These are phyloP conservation scores for Phoxinus phoxinus DNA, from an alignment of 2,113 vertebrate species.

Conservation along the genomic window DNA sequence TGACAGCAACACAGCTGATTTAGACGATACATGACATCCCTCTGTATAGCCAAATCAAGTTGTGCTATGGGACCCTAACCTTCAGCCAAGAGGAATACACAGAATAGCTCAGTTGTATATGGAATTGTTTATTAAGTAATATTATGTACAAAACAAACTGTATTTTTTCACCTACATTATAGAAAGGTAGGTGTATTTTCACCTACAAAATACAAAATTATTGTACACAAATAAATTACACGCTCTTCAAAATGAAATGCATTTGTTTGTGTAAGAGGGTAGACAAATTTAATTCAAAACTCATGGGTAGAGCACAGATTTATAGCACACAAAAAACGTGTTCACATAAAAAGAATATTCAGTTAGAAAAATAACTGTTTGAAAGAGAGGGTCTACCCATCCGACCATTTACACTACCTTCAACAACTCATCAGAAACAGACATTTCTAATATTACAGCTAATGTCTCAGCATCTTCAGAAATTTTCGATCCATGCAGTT, in stretches of 20 bases:
- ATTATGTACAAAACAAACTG: slow-evolving; percentile 38
- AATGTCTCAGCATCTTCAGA: background rate
- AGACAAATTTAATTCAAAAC: background rate
- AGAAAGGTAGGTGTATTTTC: slow-evolving; percentile 14
- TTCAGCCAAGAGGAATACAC: background rate
- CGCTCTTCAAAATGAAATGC: slow-evolving; percentile 22
- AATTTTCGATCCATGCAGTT: background rate
- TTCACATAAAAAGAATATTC: background rate
- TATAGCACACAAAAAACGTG: background rate
- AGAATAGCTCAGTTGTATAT: background rate
- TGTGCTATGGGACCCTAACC: background rate
- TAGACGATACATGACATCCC: slow-evolving; percentile 83
- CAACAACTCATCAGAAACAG: background rate
- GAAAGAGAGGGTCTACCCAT: background rate
- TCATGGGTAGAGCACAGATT: background rate
- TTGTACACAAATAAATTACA: slow-evolving; percentile 49
- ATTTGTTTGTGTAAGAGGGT: background rate
- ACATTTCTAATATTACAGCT: background rate
- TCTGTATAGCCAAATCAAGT: no score
- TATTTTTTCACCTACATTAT: slow-evolving; percentile 28
- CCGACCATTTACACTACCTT: background rate
- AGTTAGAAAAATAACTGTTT: slow-evolving; percentile 18
- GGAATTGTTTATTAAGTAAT: slow-evolving; percentile 46
- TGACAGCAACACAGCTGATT: slow-evolving; percentile 78
- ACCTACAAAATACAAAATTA: slow-evolving; percentile 29